Base-by-base conservation (phyloP, 2,888 invertebrate genomes). In the Cataglyphis altisquamis region DNA sequence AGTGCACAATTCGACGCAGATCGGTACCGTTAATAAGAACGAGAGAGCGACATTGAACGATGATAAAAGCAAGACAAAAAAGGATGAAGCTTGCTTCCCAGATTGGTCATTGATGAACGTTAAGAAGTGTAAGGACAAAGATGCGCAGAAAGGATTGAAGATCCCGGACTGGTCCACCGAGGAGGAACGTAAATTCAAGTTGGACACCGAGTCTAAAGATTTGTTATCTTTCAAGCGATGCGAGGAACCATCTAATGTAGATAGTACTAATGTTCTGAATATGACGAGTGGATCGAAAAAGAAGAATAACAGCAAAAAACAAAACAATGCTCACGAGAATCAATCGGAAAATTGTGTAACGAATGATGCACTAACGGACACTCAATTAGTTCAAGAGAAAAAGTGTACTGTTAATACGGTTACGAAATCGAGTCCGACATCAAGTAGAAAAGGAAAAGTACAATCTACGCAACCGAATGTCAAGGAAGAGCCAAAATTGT, bases 1-100 rank as follows among this genome's bases (percentile, higher is more conserved):
- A 36, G 25, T 25, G 94, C 95, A 66, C 95, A 96, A 52, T 84
- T 94, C 94, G 6, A 4, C 89, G 93, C 88, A 94, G 9, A n/a
- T 29, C 45, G 5, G 64, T 39, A 10, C 82, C 29, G 66, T 57
- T 18, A 93, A 93, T 84, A 92, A 95, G 32, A 93, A 93, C 85
- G 92, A 95, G 25, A 89, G 89, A 18, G 8, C 8, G 0, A 0
- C 8, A 1, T 64, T 48, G 0, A 74, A 32, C 52, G 88, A 92
- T 1, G 90, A 87, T 29, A 92, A 88, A 45, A 90, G 82, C 10
- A 92, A 88, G 67, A 67, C 70, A 1, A 72, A 81, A 6, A 94
- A 93, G 6, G 94, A 94, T 0, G 93, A 93, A 3, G 48, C 87
- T 4, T 52, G 52, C n/a, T 89, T 90, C 60, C 91, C 93, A 0